Evolutionary conservation across 2,888 invertebrate genomes (phyloP).

Genomic region (Philhelius pedissequus): DNA sequence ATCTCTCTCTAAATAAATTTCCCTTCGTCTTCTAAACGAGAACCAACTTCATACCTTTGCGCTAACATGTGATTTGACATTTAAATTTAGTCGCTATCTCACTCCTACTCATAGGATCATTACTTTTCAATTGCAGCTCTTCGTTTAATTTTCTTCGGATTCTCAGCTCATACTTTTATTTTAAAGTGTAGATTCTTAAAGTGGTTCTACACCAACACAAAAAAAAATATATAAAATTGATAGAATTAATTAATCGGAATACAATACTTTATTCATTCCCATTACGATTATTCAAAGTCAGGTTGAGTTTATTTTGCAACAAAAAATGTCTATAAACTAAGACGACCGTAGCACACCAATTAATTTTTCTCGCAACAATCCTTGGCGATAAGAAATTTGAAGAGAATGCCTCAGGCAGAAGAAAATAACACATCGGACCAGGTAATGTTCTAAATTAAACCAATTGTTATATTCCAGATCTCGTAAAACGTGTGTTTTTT

Average conservation of each 20-base stretch:
- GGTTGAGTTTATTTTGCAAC: neutral
- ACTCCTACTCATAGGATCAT: constrained; percentile 13
- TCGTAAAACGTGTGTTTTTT: neutral
- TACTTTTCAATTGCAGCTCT: neutral
- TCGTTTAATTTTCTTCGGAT: constrained; percentile 32
- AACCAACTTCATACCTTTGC: constrained; percentile 50
- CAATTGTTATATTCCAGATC: neutral
- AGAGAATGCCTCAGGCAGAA: constrained; percentile 45
- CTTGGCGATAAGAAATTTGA: neutral
- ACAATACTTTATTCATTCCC: neutral
- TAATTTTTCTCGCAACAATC: neutral
- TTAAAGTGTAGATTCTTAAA: constrained; percentile 29
- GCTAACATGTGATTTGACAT: constrained; percentile 61
- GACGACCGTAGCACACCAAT: constrained; percentile 12
- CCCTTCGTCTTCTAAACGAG: neutral
- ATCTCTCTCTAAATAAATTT: constrained; percentile 5
- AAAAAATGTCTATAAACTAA: constrained; percentile 36
- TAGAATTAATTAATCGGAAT: constrained; percentile 13
- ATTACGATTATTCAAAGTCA: neutral
- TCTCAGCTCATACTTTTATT: too few relatives aligned
- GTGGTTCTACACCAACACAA: constrained; percentile 42
- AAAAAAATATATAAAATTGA: constrained; percentile 16
- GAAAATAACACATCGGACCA: constrained; percentile 27
- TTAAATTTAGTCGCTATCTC: constrained; percentile 16
- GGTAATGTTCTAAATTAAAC: constrained; percentile 13